Evolutionary conservation across 2,888 invertebrate genomes (phyloP).

Genomic region (Andricus curvator): DNA sequence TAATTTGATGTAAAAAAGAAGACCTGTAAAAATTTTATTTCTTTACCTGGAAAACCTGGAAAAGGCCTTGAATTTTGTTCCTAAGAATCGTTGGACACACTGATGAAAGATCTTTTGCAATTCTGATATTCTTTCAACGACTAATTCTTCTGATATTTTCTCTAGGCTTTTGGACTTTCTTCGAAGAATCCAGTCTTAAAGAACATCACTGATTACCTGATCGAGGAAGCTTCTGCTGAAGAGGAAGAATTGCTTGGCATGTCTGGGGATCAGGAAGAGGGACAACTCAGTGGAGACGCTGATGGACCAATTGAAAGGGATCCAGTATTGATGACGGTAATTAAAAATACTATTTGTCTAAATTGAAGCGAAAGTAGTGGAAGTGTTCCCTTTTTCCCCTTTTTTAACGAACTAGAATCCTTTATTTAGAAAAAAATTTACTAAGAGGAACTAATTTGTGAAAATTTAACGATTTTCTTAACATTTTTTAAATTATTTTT

Average conservation of each 20-base stretch:
- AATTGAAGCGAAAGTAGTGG: too few species aligned
- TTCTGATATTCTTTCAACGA: neutral
- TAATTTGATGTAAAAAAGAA: too few species aligned
- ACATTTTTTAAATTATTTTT: too few species aligned
- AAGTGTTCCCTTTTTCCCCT: too few species aligned
- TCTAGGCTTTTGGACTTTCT: constrained; percentile 84
- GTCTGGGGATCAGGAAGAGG: constrained; percentile 79
- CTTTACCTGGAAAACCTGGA: too few species aligned
- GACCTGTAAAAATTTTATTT: too few species aligned
- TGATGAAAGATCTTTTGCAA: neutral
- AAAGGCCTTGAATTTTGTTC: too few species aligned
- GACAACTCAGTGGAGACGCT: constrained; percentile 77
- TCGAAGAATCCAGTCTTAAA: constrained; percentile 96
- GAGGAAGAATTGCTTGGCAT: constrained; percentile 95
- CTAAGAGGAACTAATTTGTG: too few species aligned
- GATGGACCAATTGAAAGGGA: constrained; percentile 85
- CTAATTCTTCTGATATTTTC: neutral
- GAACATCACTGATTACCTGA: constrained; percentile 98
- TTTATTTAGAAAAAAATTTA: too few species aligned
- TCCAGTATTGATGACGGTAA: constrained; percentile 85
- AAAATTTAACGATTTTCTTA: too few species aligned
- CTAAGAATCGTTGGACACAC: too few species aligned
- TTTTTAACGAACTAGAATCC: too few species aligned
- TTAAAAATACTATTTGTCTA: constrained; percentile 62
- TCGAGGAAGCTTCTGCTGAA: constrained; percentile 98